Percentiles rank a stretch among this genome's conserved stretches.
These are phyloP conservation scores for Semotilus atromaculatus DNA, from an alignment of 2,797 vertebrate species.

Conservation along the genomic window DNA sequence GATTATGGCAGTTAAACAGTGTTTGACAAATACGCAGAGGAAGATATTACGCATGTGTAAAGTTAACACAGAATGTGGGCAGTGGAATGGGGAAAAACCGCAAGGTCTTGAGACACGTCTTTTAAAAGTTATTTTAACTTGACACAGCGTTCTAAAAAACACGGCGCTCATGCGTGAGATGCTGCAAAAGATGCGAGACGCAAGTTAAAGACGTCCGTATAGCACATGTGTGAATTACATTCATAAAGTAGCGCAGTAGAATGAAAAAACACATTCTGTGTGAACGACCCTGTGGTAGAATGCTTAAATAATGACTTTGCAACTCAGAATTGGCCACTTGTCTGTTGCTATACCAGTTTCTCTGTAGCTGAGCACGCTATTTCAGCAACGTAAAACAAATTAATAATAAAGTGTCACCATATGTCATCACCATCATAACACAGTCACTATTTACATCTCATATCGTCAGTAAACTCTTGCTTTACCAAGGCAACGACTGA, in stretches of 20 bases:
- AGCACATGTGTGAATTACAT: too few species aligned
- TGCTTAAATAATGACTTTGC: background rate
- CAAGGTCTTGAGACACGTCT: too few species aligned
- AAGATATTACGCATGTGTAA: background rate
- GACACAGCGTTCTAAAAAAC: too few species aligned
- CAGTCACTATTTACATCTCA: background rate
- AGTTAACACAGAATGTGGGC: too few species aligned
- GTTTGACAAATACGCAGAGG: background rate
- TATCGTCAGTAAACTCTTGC: background rate
- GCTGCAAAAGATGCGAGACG: too few species aligned
- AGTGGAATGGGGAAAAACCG: too few species aligned
- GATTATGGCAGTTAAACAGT: background rate
- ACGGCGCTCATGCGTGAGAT: too few species aligned
- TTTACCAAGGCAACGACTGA: background rate
- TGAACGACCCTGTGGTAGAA: background rate
- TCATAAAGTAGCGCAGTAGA: too few species aligned
- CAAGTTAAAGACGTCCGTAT: too few species aligned
- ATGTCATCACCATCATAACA: background rate
- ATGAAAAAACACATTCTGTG: too few species aligned
- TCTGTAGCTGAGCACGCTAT: background rate
- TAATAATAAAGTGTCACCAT: background rate
- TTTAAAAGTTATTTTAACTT: too few species aligned
- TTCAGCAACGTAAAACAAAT: background rate
- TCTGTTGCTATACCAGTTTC: background rate
- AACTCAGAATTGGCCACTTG: background rate